Conservation (phyloP, 2,113 vertebrate species). For the Gopherus evgoodei region DNA sequence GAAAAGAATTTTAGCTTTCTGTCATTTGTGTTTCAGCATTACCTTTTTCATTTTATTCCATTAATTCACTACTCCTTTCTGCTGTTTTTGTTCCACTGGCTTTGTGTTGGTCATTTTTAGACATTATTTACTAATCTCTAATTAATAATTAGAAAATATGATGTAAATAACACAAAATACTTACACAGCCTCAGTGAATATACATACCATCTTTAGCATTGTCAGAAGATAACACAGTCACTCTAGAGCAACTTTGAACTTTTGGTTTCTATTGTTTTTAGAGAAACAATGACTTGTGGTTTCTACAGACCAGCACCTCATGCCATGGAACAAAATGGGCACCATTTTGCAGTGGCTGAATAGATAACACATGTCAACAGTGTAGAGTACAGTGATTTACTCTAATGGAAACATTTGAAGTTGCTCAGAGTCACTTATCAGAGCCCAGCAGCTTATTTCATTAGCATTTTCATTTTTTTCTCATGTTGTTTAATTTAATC, state of each 20-base stretch:
- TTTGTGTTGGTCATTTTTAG: constrained; percentile 10
- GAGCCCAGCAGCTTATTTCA: constrained; percentile 67
- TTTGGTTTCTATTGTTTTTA: background rate
- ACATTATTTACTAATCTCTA: constrained; percentile 8
- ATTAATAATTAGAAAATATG: constrained; percentile 6
- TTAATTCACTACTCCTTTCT: background rate
- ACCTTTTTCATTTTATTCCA: background rate
- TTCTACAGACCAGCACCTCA: background rate
- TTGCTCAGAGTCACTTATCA: constrained; percentile 70
- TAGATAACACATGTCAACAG: constrained; percentile 54
- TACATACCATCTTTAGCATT: background rate
- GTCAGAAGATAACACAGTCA: background rate
- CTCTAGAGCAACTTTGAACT: background rate
- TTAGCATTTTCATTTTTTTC: constrained; percentile 71
- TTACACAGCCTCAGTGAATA: background rate
- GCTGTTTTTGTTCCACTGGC: background rate
- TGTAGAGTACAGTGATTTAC: constrained; percentile 46
- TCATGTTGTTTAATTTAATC: constrained; percentile 49
- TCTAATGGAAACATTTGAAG: constrained; percentile 68
- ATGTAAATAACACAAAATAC: background rate
- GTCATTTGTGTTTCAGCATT: background rate
- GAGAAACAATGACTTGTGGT: constrained; percentile 8
- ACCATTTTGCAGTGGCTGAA: constrained; percentile 27
- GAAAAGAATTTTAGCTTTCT: background rate
- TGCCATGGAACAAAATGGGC: background rate